A percentile compares a stretch with the other conserved stretches of the same genome.
Conservation (phyloP, 2,888 invertebrate species). For the Marronus borbonicus region DNA sequence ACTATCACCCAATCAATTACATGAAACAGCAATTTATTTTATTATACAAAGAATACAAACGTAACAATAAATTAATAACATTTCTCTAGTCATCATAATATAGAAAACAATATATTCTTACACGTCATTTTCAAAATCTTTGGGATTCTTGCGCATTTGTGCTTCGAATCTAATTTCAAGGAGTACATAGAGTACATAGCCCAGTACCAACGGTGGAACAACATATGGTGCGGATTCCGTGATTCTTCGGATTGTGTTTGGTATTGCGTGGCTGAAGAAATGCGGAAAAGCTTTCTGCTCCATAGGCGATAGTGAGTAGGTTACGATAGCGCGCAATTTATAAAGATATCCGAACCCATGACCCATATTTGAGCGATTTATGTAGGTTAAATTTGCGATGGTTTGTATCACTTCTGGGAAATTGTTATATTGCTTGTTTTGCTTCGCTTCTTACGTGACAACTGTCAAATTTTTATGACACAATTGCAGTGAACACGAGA, state of each 20-base stretch:
- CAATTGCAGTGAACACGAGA: no score
- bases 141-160: constrained; percentile 79
- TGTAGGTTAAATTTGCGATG: no score
- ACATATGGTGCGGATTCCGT: constrained; percentile 80
- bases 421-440: no score
- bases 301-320: constrained; percentile 88
- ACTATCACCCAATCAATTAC: no score
- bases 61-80: no score
- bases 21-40: no score
- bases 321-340: constrained; percentile 81
- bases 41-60: no score
- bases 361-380: constrained; percentile 69
- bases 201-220: constrained; percentile 75
- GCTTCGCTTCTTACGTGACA: no score
- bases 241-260: constrained; percentile 83
- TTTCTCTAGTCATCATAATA: no score
- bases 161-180: constrained; percentile 74
- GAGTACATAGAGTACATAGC: constrained; percentile 77
- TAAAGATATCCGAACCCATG: constrained; percentile 80
- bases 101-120: constrained; percentile 65
- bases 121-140: constrained; percentile 79
- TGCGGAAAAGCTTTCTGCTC: constrained; percentile 92
- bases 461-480: no score
- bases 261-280: constrained; percentile 81
- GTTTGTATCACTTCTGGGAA: no score